Conservation (phyloP, 2,113 vertebrate genomes). For the Hippopotamus amphibius region DNA sequence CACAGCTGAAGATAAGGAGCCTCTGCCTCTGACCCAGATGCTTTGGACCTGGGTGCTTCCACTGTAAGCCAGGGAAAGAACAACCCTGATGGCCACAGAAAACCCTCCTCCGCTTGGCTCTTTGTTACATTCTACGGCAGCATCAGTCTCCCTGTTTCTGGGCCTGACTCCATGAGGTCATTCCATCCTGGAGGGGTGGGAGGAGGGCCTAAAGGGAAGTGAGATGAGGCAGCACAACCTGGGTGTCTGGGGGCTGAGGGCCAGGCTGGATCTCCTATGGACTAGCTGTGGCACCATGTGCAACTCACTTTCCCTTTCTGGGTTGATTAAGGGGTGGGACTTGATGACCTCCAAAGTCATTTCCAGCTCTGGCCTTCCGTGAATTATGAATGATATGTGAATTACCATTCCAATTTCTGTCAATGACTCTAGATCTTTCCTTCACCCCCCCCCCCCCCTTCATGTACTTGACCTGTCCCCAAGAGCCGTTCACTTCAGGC, state of each 20-base stretch:
- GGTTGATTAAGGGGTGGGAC: background rate
- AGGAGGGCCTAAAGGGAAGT: background rate
- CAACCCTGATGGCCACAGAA: background rate
- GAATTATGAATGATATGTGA: background rate
- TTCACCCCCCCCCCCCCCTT: background rate
- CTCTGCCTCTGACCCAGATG: conserved; percentile 39
- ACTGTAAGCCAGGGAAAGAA: background rate
- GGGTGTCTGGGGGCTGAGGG: background rate
- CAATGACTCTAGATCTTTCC: background rate
- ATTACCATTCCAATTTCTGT: background rate
- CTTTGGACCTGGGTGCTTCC: background rate
- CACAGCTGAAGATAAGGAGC: conserved; percentile 19
- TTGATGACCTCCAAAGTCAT: background rate
- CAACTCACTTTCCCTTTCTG: background rate
- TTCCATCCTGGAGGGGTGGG: background rate
- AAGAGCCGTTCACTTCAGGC: background rate
- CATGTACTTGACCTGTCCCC: background rate
- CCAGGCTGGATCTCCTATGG: background rate
- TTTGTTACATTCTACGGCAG: background rate
- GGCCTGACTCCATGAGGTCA: background rate
- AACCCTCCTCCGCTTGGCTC: background rate
- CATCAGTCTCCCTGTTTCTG: background rate
- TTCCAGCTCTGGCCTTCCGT: background rate
- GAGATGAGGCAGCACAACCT: background rate
- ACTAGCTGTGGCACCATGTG: background rate